Conservation (phyloP, 2,888 invertebrate genomes). For the Phyllotreta striolata region DNA sequence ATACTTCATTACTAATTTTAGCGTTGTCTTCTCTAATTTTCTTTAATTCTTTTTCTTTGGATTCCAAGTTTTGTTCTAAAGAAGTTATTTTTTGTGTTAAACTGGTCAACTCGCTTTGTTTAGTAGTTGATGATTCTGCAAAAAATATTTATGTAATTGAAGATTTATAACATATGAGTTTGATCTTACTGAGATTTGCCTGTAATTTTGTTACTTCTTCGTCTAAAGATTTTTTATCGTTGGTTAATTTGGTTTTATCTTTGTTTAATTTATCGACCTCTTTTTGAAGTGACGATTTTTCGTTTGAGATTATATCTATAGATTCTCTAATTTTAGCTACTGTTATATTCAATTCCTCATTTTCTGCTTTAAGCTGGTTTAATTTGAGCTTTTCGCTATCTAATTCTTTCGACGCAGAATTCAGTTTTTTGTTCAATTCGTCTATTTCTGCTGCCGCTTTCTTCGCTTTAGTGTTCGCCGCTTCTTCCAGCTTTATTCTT, state of each 20-base stretch:
- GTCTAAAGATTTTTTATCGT: constrained; percentile 67
- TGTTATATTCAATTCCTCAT: constrained; percentile 63
- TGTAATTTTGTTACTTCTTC: constrained; percentile 55
- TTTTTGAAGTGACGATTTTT: constrained; percentile 65
- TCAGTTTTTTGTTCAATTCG: constrained; percentile 64
- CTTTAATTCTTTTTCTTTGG: constrained; percentile 70
- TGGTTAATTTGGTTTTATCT: constrained; percentile 61
- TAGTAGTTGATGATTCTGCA: constrained; percentile 66
- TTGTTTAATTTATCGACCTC: constrained; percentile 63
- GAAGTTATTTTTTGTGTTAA: constrained; percentile 71
- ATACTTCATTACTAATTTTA: constrained; percentile 69
- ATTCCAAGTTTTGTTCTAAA: constrained; percentile 70
- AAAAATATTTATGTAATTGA: constrained; percentile 35
- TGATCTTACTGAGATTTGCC: constrained; percentile 49
- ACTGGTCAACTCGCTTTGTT: constrained; percentile 65
- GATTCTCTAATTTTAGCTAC: constrained; percentile 61
- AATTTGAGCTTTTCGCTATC: constrained; percentile 64
- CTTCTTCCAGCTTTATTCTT: constrained; percentile 63
- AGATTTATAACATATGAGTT: constrained; percentile 9
- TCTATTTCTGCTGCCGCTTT: constrained; percentile 59
- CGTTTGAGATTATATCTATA: constrained; percentile 68
- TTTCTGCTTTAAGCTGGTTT: constrained; percentile 64
- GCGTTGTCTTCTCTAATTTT: constrained; percentile 68
- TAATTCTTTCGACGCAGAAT: constrained; percentile 64
- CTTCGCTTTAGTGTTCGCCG: constrained; percentile 56